Evolutionary conservation across 2,113 vertebrate genomes (phyloP).

Genomic region (Delphinapterus leucas): DNA sequence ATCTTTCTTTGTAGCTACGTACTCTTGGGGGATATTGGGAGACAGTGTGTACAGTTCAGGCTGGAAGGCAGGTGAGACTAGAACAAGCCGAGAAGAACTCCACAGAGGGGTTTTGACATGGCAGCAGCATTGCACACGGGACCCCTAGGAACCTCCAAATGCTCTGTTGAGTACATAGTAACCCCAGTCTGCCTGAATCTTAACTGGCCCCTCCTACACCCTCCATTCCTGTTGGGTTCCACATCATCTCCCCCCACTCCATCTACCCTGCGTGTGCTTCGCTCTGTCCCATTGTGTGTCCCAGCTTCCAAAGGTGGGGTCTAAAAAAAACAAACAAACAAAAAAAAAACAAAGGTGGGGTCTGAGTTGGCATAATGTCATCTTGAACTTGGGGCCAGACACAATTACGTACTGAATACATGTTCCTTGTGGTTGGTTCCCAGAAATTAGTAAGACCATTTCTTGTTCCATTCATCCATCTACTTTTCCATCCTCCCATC

Average conservation of each 20-base stretch:
- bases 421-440: background rate
- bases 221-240: background rate
- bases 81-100: background rate
- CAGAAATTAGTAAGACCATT: background rate
- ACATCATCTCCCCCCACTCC: background rate
- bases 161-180: background rate
- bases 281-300: background rate
- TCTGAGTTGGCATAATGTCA: background rate
- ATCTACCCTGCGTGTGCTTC: background rate
- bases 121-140: background rate
- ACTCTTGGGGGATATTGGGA: background rate
- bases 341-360: background rate
- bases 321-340: too few species aligned
- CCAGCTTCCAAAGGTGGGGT: background rate
- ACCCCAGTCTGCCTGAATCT: background rate
- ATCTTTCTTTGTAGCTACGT: background rate
- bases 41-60: fast-evolving
- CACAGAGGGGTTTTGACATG: background rate
- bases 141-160: background rate
- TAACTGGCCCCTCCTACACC: background rate
- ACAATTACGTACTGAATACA: background rate
- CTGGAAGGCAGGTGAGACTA: background rate
- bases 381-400: background rate
- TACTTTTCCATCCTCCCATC: background rate
- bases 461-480: background rate